Percentiles rank a stretch among this genome's conserved stretches.
phyloP scores from a whole-genome alignment of 23 tunicate genomes.

The Styela plicata region DNA sequence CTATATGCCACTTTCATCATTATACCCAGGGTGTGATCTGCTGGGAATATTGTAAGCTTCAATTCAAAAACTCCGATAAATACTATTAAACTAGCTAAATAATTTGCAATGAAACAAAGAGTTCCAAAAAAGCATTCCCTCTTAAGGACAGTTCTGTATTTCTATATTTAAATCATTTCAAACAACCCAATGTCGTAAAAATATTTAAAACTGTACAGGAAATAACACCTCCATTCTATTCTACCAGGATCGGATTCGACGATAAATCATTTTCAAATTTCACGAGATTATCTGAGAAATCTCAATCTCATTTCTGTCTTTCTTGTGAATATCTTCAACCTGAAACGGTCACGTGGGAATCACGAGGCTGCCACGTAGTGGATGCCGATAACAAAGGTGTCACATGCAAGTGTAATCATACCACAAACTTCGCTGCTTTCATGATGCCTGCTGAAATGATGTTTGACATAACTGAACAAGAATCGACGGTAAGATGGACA shows the following conservation, averaged over 20 bases:
- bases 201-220: too few species aligned
- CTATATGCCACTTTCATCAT: too few species aligned
- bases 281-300: neutral
- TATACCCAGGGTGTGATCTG: too few species aligned
- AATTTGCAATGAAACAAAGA: too few species aligned
- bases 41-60: too few species aligned
- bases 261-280: neutral
- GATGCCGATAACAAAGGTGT: slow-evolving; percentile 53
- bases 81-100: too few species aligned
- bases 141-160: too few species aligned
- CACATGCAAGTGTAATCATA: slow-evolving; percentile 86
- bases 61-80: too few species aligned
- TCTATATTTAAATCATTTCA: too few species aligned
- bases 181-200: too few species aligned
- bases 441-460: slow-evolving; percentile 55
- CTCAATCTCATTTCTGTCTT: slow-evolving; percentile 23
- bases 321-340: slow-evolving; percentile 69
- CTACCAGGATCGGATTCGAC: neutral
- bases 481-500: slow-evolving; percentile 52
- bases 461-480: slow-evolving; percentile 37
- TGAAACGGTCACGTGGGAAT: slow-evolving; percentile 32
- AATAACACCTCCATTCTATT: too few species aligned
- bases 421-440: slow-evolving; percentile 92
- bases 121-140: too few species aligned
- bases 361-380: slow-evolving; percentile 51